A percentile compares a stretch with the other conserved stretches of the same genome.
Conservation (phyloP, 2,113 vertebrate species). For the Lonchura striata region DNA sequence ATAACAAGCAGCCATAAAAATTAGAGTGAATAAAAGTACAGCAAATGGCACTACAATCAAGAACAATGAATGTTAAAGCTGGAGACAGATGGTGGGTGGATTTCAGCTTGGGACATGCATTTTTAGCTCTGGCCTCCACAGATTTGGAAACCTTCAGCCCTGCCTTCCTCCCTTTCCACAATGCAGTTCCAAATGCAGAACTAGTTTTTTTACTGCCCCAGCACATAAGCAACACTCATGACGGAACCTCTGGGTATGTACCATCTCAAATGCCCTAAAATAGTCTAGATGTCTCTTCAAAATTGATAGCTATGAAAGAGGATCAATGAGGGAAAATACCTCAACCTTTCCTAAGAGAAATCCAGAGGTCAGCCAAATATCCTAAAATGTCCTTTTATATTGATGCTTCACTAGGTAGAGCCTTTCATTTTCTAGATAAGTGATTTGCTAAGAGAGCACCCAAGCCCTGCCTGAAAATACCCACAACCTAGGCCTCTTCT, state of each 20-base stretch:
- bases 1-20: not conserved
- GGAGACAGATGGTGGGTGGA: slow-evolving; percentile 1
- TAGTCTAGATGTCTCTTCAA: not conserved
- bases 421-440: not conserved
- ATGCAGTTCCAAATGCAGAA: not conserved
- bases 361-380: not conserved
- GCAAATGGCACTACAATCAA: slow-evolving; percentile 11
- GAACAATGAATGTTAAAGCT: slow-evolving; percentile 21
- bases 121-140: not conserved
- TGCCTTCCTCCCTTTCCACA: not conserved
- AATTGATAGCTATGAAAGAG: not conserved
- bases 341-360: not conserved
- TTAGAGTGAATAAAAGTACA: slow-evolving; percentile 3
- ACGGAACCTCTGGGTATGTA: not conserved
- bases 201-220: not conserved
- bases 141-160: not conserved
- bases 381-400: not conserved
- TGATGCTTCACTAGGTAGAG: not conserved
- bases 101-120: not conserved
- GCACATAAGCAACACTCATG: not conserved
- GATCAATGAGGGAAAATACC: not conserved
- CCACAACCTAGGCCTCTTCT: not conserved
- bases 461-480: not conserved
- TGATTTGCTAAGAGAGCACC: not conserved
- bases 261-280: not conserved